Conservation (phyloP, 1,140 invertebrate genomes). For the Microplitis demolitor region DNA sequence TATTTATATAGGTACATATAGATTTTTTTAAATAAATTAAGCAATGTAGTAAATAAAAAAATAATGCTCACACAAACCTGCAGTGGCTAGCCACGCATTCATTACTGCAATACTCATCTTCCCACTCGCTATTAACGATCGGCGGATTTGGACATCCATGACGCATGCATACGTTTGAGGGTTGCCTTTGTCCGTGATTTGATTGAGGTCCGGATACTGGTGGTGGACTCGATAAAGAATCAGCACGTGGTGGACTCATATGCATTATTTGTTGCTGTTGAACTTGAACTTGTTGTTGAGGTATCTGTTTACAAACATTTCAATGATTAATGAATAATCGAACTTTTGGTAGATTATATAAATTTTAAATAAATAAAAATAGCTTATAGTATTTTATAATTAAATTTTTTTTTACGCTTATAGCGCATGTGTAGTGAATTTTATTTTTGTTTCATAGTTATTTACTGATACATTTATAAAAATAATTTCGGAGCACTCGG, state of each 20-base stretch:
- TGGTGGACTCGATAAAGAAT: constrained; percentile 50
- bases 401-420: no score
- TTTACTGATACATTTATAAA: no score
- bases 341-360: no score
- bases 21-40: background rate
- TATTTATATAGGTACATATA: background rate
- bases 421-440: no score
- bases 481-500: no score
- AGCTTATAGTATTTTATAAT: no score
- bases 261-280: constrained; percentile 56
- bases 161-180: constrained; percentile 78
- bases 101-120: constrained; percentile 96
- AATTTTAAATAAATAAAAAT: no score
- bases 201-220: constrained; percentile 49
- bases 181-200: constrained; percentile 59
- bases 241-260: constrained; percentile 54
- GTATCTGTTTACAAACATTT: constrained; percentile 41
- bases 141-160: constrained; percentile 90
- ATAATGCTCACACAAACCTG: constrained; percentile 66
- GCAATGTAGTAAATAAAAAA: constrained; percentile 27
- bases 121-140: constrained; percentile 92
- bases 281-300: constrained; percentile 51
- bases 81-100: constrained; percentile 97
- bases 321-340: background rate
- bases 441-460: no score